Evolutionary conservation across 2,797 vertebrate genomes (phyloP), one percentile per base, ranked within the genome.

Genomic region (Poliocrania exsul): DNA sequence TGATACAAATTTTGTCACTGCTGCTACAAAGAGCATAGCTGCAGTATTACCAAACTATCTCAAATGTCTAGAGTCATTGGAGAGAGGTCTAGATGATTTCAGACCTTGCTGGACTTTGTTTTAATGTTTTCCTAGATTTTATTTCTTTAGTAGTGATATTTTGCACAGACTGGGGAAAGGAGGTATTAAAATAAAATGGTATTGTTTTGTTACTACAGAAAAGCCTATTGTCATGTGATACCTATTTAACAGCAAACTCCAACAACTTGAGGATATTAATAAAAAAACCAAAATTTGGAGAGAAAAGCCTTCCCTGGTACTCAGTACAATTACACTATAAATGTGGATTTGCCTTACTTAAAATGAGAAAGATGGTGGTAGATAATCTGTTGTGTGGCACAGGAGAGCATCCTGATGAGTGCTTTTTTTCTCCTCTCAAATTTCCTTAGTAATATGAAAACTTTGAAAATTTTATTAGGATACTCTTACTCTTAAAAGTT

Each of bases 381-480:
- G 49, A 38, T 82, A 40, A 56, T 88, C 51, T 37, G 10, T 35
- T 70, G 11, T 46, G 44, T 2, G 0, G 37, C n/a, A 47, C 3
- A 0, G 24, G 15, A 29, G 25, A 86, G 11, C 72, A 40, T 51
- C 40, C 82, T 1, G 0, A 10, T 31, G 14, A 47, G 11, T n/a
- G 56, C 71, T 67, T 17, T 82, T 82, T 67, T 80, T 49, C 18
- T 94, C 19, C 3, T 69, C 44, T 73, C 23, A 5, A 9, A 86
- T 8, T 83, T 86, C n/a, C 56, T 56, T 51, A 56, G 25, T 49
- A 81, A 58, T 42, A 25, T 6, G 28, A 54, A 90, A 80, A 87
- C 54, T 85, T 58, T 5, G 7, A 31, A 73, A 50, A 33, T 58
- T 67, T 60, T 67, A n/a, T 69, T 53, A 50, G 26, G 46, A 24